Evolutionary conservation across 1,140 invertebrate genomes (phyloP).

Genomic region (Musca domestica): DNA sequence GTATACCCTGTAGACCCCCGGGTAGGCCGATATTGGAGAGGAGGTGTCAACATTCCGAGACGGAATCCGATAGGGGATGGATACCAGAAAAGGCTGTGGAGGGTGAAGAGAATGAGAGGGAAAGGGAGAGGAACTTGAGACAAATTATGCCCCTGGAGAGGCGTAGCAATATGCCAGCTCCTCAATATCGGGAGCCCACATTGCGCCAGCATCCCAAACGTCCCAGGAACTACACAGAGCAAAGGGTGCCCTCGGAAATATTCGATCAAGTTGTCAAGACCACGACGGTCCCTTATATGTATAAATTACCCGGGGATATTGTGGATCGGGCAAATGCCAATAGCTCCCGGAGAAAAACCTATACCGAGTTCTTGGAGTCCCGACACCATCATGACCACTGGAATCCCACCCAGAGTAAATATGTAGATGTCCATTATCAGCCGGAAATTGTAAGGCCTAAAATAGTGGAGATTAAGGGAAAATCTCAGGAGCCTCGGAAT

Average conservation of each 20-base stretch:
- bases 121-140: not conserved
- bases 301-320: constrained; percentile 35
- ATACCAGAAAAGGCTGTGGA: constrained; percentile 30
- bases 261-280: constrained; percentile 36
- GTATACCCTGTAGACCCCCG: constrained; percentile 36
- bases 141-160: constrained; percentile 15
- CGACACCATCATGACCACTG: constrained; percentile 50
- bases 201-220: constrained; percentile 38
- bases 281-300: constrained; percentile 34
- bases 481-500: constrained; percentile 1
- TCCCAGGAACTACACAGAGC: constrained; percentile 33
- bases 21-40: constrained; percentile 29
- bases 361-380: constrained; percentile 37
- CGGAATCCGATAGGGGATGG: constrained; percentile 37
- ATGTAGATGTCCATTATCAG: constrained; percentile 45
- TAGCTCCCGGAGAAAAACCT: constrained; percentile 31
- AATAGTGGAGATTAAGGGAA: constrained; percentile 30
- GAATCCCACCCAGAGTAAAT: constrained; percentile 43
- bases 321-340: constrained; percentile 38
- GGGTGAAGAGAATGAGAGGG: not conserved
- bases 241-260: constrained; percentile 36
- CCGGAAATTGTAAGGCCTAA: constrained; percentile 38
- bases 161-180: constrained; percentile 48
- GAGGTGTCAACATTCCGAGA: constrained; percentile 35
- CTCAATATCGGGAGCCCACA: constrained; percentile 39